Conservation (phyloP, 2,888 invertebrate genomes). For the Leptura quadrifasciata region DNA sequence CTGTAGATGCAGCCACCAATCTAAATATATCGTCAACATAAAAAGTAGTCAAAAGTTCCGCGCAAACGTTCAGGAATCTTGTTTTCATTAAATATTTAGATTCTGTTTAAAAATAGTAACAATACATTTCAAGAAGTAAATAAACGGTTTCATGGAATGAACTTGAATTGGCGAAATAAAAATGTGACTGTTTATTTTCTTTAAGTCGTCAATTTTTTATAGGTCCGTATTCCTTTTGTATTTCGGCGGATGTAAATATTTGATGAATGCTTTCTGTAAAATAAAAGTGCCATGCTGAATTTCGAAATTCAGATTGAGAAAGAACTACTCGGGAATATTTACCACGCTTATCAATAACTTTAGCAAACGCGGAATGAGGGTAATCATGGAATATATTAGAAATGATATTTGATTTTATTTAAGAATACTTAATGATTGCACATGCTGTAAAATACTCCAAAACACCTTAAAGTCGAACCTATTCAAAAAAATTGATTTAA, state of each 20-base stretch:
- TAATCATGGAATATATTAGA: too few relatives aligned
- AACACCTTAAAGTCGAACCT: too few relatives aligned
- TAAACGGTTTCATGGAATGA: constrained; percentile 3
- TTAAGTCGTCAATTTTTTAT: not conserved
- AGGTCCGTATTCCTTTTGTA: not conserved
- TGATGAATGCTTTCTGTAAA: not conserved
- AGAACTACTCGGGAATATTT: too few relatives aligned
- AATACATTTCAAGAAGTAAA: constrained; percentile 13
- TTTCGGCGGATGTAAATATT: not conserved
- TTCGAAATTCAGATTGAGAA: too few relatives aligned
- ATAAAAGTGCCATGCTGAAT: too few relatives aligned
- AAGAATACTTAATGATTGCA: too few relatives aligned
- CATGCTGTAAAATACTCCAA: too few relatives aligned
- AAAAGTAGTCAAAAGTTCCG: constrained; percentile 20
- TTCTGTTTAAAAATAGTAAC: constrained; percentile 24
- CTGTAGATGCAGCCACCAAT: constrained; percentile 7
- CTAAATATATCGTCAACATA: not conserved
- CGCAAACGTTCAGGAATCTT: constrained; percentile 22
- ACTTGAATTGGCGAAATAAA: not conserved
- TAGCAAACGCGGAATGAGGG: too few relatives aligned
- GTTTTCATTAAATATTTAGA: constrained; percentile 20
- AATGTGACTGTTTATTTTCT: not conserved
- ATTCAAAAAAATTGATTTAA: too few relatives aligned
- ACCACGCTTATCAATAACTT: too few relatives aligned
- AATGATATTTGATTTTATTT: too few relatives aligned